phyloP scores from a whole-genome alignment of 2,888 invertebrate genomes.

The Notodonta dromedarius region DNA sequence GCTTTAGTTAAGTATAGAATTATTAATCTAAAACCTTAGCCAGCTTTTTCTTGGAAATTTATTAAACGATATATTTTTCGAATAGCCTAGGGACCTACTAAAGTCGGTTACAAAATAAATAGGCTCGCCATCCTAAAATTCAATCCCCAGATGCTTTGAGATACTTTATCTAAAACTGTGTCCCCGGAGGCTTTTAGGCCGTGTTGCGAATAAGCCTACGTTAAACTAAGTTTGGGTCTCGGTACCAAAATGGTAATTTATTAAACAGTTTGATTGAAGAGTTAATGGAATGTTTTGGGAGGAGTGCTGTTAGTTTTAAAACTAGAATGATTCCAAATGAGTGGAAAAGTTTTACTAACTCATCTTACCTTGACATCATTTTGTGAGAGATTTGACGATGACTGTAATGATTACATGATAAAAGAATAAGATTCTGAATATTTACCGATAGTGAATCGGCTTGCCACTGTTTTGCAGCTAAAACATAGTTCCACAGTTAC shows the following conservation, averaged over 20 bases:
- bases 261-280: slow-evolving; percentile 34
- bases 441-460: too few relatives aligned
- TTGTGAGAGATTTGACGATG: too few relatives aligned
- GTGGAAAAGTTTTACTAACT: too few relatives aligned
- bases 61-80: not conserved
- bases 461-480: too few relatives aligned
- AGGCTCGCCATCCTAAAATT: slow-evolving; percentile 16
- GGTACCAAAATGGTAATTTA: slow-evolving; percentile 20
- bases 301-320: not conserved
- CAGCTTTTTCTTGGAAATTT: too few relatives aligned
- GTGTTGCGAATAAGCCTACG: slow-evolving; percentile 20
- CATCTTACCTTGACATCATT: too few relatives aligned
- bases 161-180: slow-evolving; percentile 23
- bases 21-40: too few relatives aligned
- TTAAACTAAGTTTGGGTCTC: slow-evolving; percentile 28
- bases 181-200: slow-evolving; percentile 23
- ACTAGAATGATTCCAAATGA: too few relatives aligned
- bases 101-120: not conserved
- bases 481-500: too few relatives aligned
- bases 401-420: too few relatives aligned
- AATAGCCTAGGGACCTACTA: slow-evolving; percentile 1
- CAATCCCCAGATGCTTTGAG: slow-evolving; percentile 29
- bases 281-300: slow-evolving; percentile 30
- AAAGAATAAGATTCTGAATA: too few relatives aligned
- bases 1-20: too few relatives aligned